A percentile compares a stretch with the other conserved stretches of the same genome.
Conservation (phyloP, 2,888 invertebrate genomes). For the Willowsia nigromaculata region DNA sequence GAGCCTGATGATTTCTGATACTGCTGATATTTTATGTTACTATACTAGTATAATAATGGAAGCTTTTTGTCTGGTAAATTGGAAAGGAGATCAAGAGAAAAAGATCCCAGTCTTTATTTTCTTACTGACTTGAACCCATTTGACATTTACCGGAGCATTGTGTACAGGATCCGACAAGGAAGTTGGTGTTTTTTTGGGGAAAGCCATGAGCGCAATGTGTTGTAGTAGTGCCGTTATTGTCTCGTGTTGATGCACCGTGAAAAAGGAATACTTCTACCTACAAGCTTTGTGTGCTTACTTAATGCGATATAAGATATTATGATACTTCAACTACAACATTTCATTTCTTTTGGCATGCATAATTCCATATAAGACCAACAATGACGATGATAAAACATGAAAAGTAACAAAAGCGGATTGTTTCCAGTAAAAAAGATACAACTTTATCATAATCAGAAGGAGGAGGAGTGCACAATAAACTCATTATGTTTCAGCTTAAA, state of each 20-base stretch:
- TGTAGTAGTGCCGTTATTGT: conserved; percentile 7
- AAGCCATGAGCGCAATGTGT: not conserved
- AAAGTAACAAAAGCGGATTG: conserved; percentile 37
- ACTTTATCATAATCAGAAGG: conserved; percentile 48
- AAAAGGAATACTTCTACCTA: not conserved
- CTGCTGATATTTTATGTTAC: not conserved
- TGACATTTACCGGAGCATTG: conserved; percentile 53
- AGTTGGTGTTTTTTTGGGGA: conserved; percentile 5
- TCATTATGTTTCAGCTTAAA: conserved; percentile 36
- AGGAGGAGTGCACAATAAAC: conserved; percentile 39
- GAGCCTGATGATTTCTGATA: not conserved
- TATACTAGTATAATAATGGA: not conserved
- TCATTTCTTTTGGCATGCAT: conserved; percentile 22
- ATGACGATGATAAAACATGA: conserved; percentile 35
- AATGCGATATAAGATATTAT: not conserved
- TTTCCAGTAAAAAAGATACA: conserved; percentile 34
- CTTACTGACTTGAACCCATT: conserved; percentile 34
- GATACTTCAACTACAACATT: not conserved
- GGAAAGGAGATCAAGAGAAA: conserved; percentile 23
- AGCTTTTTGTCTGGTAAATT: conserved; percentile 7
- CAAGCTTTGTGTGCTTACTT: not conserved
- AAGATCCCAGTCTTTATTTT: conserved; percentile 2
- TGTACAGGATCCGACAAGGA: not conserved
- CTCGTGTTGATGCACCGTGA: conserved; percentile 46
- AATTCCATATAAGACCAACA: conserved; percentile 42